Base-by-base conservation (phyloP, 2,113 vertebrate species). In the Sardina pilchardus region DNA sequence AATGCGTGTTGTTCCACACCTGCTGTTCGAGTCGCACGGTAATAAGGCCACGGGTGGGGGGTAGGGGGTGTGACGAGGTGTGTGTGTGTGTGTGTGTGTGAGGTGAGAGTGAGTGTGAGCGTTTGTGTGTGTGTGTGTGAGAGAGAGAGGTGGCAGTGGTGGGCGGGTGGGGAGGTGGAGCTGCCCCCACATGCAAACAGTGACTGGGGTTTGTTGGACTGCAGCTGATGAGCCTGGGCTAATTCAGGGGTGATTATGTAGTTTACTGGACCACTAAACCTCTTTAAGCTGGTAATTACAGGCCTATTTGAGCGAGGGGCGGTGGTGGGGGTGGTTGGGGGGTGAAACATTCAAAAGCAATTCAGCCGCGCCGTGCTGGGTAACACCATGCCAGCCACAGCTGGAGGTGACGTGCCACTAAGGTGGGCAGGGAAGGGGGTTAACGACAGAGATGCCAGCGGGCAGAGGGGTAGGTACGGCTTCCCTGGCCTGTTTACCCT, bases 261-360 rank as follows among this genome's bases (percentile, higher is more conserved):
- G 98, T 99, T 99, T 99, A 98, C 98, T 99, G 97, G 98, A 98
- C 98, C 97, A 99, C 98, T 99, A 98, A 99, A 99, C 97, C 98
- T 98, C 97, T 98, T 98, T 98, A 98, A 99, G 97, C 97, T 97
- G 96, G 96, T 99, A 99, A 99, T 99, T 99, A 99, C 97, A 96
- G 96, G 63, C 97, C 97, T 98, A 98, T 98, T 99, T 99, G 97
- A 99, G 97, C 95, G 96, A 97, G 96, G 97, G 98, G 96, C 3
- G 63, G 63, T 10, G 26, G 26, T 9, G 9, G n/a, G 26, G 63
- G 3, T 3, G 26, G 63, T 0, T 3, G 26, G 63, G 26, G 63
- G 26, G 26, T 14, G 26, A 67, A 97, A 97, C 96, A 97, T 97
- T 97, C 96, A 97, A 97, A 98, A 97, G 97, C 97, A 97, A 97